These are phyloP conservation scores for Hypolimnas misippus DNA, from an alignment of 2,888 invertebrate species.

Conservation along the genomic window DNA sequence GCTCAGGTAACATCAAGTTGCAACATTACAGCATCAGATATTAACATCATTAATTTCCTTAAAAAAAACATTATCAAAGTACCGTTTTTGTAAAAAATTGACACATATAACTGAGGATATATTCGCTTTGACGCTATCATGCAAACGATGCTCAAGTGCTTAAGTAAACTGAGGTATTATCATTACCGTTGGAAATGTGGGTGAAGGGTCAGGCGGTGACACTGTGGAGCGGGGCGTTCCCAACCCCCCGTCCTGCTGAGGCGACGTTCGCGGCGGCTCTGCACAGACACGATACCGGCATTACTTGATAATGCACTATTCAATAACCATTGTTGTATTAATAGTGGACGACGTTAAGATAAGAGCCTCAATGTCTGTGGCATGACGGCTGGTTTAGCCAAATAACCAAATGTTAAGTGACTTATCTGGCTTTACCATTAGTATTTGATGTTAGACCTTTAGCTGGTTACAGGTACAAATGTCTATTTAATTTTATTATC, in stretches of 20 bases:
- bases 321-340: slow-evolving; percentile 26
- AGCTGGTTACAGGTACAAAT: too few species aligned
- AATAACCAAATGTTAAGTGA: too few species aligned
- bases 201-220: slow-evolving; percentile 75
- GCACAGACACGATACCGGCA: slow-evolving; percentile 55
- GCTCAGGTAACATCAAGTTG: too few species aligned
- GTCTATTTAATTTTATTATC: too few species aligned
- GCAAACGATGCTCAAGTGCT: slow-evolving; percentile 11
- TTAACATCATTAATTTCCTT: background rate
- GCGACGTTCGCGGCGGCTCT: slow-evolving; percentile 91
- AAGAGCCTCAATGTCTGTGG: slow-evolving; percentile 16
- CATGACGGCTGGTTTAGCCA: background rate
- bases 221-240: slow-evolving; percentile 73
- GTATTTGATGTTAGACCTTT: too few species aligned
- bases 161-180: slow-evolving; percentile 15
- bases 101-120: background rate
- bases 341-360: slow-evolving; percentile 23
- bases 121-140: slow-evolving; percentile 4
- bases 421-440: too few species aligned
- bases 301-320: slow-evolving; percentile 45
- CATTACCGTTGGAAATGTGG: slow-evolving; percentile 79
- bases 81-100: background rate
- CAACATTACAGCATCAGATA: too few species aligned
- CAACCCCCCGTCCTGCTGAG: slow-evolving; percentile 88
- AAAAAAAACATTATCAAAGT: too few species aligned